These are phyloP conservation scores for Pogonocherus hispidulus DNA, from an alignment of 2,888 invertebrate species.

Conservation along the genomic window DNA sequence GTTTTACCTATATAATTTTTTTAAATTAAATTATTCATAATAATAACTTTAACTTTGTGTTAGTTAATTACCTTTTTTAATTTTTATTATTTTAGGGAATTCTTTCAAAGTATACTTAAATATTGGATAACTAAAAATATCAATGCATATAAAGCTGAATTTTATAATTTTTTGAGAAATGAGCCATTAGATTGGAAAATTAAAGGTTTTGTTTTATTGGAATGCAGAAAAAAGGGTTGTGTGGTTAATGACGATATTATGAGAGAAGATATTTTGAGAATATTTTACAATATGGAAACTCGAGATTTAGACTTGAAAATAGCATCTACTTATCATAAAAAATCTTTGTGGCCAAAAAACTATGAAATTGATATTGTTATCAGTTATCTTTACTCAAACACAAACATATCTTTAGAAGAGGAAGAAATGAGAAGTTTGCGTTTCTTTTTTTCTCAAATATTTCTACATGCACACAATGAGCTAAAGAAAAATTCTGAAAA, in stretches of 20 bases:
- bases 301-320: slow-evolving; percentile 48
- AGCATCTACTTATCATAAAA: slow-evolving; percentile 49
- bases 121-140: slow-evolving; percentile 56
- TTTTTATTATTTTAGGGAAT: slow-evolving; percentile 53
- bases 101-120: slow-evolving; percentile 56
- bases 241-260: slow-evolving; percentile 18
- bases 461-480: slow-evolving; percentile 43
- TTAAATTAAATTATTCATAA: no score
- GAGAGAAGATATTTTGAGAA: slow-evolving; percentile 20
- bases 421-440: slow-evolving; percentile 43
- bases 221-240: slow-evolving; percentile 47
- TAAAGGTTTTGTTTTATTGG: slow-evolving; percentile 50
- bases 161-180: slow-evolving; percentile 48
- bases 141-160: slow-evolving; percentile 45
- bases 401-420: slow-evolving; percentile 31
- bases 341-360: slow-evolving; percentile 41
- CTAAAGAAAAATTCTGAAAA: slow-evolving; percentile 36
- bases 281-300: slow-evolving; percentile 41
- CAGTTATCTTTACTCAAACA: slow-evolving; percentile 43
- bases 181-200: slow-evolving; percentile 42
- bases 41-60: slow-evolving; percentile 9
- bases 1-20: no score
- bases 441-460: slow-evolving; percentile 48
- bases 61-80: not conserved
- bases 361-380: slow-evolving; percentile 44